Base-by-base conservation (phyloP, 1,140 invertebrate genomes). In the Pseudoatta argentina region DNA sequence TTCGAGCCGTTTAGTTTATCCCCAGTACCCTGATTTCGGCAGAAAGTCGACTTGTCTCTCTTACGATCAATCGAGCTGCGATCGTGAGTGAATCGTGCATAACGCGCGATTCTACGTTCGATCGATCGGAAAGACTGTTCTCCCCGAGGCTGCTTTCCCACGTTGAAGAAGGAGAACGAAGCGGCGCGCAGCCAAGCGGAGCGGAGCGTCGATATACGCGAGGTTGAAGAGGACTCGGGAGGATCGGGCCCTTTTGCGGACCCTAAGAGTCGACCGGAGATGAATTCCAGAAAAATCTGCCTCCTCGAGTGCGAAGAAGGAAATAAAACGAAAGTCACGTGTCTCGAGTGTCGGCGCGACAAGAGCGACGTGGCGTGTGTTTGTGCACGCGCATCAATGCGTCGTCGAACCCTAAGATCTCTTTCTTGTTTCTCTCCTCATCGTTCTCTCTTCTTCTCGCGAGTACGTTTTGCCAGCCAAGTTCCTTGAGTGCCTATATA, bases 311-410 rank as follows among this genome's bases (percentile, higher is more conserved):
- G 86, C 67, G 83, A 86, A 85, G 77, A 89, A 57, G 27, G 69
- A 89, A 89, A 89, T 79, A 88, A 89, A 87, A 72, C 55, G 79
- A 82, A 18, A 77, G 30, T 34, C 85, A 61, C 73, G 86, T 90
- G 88, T 91, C 90, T 91, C 90, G 88, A 91, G 88, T 91, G 87
- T 91, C 88, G 88, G 67, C 57, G 53, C 64, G 71, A 24, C 82
- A 61, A 34, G 24, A 27, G 61, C 21, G 59, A 76, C 67, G 34
- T 73, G 34, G 71, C 55, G 86, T 87, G 48, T 27, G 39, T 72
- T 57, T 51, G 75, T 79, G 75, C 61, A 79, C 24, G 39, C 75
- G 63, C 39, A 24, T 69, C 61, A 61, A 59, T 57, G 75, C 39
- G 27, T 61, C 39, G 27, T 61, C 34, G n/a, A 69, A 69, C 39